Percentiles rank a stretch among this genome's conserved stretches.
Conservation (phyloP, 2,113 vertebrate genomes). For the Corvus cornix region DNA sequence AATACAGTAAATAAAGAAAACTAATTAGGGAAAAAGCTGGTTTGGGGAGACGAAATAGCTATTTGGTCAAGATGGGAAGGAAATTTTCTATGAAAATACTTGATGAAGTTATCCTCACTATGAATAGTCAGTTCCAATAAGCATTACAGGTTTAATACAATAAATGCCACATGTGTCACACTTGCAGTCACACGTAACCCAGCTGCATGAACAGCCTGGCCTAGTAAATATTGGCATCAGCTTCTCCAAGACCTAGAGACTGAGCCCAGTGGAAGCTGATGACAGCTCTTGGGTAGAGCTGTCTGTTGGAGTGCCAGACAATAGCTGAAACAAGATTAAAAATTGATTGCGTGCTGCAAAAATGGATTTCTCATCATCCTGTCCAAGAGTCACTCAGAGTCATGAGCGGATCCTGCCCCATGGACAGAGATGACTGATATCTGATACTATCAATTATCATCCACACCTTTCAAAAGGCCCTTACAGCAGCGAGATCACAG, state of each 20-base stretch:
- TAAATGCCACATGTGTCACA: neutral
- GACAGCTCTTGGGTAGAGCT: neutral
- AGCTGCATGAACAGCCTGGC: neutral
- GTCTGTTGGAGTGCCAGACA: neutral
- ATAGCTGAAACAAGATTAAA: neutral
- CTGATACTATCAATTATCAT: neutral
- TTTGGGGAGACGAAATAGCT: neutral
- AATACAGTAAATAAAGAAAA: neutral
- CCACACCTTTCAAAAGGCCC: neutral
- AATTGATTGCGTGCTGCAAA: neutral
- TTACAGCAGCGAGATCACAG: neutral
- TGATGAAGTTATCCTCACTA: neutral
- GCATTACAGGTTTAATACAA: neutral
- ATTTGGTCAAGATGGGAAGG: neutral
- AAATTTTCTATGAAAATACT: neutral
- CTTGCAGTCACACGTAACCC: neutral
- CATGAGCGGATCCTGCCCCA: neutral
- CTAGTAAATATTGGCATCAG: neutral
- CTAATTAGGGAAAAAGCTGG: neutral
- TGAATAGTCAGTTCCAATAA: neutral
- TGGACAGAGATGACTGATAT: neutral
- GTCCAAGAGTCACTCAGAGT: neutral
- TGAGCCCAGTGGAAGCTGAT: neutral
- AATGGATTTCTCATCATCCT: neutral
- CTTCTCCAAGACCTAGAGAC: neutral